Conservation (phyloP, 2,888 invertebrate species). For the Coenonympha glycerion region DNA sequence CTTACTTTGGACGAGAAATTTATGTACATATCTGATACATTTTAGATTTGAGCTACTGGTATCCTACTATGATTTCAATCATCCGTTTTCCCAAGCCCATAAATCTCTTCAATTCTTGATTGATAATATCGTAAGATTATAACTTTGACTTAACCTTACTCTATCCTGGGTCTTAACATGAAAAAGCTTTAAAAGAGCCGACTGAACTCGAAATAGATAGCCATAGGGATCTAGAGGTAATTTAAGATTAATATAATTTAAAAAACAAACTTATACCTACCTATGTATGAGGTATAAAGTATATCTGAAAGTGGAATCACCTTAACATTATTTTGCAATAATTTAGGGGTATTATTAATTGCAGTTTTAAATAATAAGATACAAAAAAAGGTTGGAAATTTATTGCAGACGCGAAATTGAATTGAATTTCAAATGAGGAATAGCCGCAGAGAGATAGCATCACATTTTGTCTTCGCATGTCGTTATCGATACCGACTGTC, state of each 20-base stretch:
- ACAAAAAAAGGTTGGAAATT: neutral
- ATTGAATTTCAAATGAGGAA: constrained; percentile 28
- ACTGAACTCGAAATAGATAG: neutral
- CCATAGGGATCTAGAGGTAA: too few species aligned
- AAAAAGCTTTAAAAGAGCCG: constrained; percentile 1
- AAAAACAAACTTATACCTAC: too few species aligned
- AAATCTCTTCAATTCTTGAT: constrained; percentile 8
- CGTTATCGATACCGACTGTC: constrained; percentile 61
- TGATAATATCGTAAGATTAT: constrained; percentile 5
- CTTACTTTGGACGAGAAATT: neutral
- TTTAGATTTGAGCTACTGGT: too few species aligned
- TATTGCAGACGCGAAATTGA: constrained; percentile 9
- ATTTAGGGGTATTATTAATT: neutral
- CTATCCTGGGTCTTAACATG: neutral
- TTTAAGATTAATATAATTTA: too few species aligned
- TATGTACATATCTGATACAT: constrained; percentile 9
- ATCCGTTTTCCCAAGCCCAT: neutral
- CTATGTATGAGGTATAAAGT: too few species aligned
- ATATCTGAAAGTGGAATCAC: too few species aligned
- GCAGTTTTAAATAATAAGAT: neutral
- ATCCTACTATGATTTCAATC: constrained; percentile 3
- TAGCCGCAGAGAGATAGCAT: constrained; percentile 46
- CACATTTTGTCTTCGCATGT: constrained; percentile 67
- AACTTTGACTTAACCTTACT: neutral
- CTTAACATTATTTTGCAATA: neutral